These are phyloP conservation scores for Neoitamus cyanurus DNA, from an alignment of 2,888 invertebrate genomes.

Conservation along the genomic window DNA sequence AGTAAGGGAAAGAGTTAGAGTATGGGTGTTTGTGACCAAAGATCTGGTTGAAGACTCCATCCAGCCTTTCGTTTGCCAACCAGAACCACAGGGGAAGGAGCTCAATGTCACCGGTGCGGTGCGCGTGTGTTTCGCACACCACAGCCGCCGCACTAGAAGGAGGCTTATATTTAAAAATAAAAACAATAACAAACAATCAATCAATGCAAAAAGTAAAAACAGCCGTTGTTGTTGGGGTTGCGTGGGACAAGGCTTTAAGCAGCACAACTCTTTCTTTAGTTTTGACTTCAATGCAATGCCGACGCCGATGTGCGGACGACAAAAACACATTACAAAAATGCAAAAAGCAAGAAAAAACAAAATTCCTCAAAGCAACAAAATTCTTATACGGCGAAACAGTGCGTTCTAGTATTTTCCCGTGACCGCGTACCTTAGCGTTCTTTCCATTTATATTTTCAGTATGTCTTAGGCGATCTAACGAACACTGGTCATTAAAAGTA, in stretches of 20 bases:
- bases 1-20: slow-evolving; percentile 53
- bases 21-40: not conserved
- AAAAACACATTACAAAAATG: slow-evolving; percentile 18
- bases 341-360: slow-evolving; percentile 20
- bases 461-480: slow-evolving; percentile 7
- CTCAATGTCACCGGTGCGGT: slow-evolving; percentile 13
- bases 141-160: not conserved
- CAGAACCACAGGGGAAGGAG: not conserved
- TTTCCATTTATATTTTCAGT: slow-evolving; percentile 11
- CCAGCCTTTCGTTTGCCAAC: not conserved
- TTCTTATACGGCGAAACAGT: slow-evolving; percentile 2
- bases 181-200: not conserved
- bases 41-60: slow-evolving; percentile 8
- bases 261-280: slow-evolving; percentile 11
- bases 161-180: slow-evolving; percentile 6
- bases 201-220: not conserved
- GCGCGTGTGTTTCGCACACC: not conserved
- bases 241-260: slow-evolving; percentile 27
- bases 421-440: not conserved
- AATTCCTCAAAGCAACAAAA: slow-evolving; percentile 23
- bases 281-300: not conserved
- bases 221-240: not conserved
- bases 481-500: slow-evolving; percentile 45
- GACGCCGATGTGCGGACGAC: not conserved
- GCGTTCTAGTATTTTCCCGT: slow-evolving; percentile 38